Evolutionary conservation across 2,113 vertebrate species (phyloP), one percentile per base, ranked within the genome.

Genomic region (Dryoscopus gambensis): DNA sequence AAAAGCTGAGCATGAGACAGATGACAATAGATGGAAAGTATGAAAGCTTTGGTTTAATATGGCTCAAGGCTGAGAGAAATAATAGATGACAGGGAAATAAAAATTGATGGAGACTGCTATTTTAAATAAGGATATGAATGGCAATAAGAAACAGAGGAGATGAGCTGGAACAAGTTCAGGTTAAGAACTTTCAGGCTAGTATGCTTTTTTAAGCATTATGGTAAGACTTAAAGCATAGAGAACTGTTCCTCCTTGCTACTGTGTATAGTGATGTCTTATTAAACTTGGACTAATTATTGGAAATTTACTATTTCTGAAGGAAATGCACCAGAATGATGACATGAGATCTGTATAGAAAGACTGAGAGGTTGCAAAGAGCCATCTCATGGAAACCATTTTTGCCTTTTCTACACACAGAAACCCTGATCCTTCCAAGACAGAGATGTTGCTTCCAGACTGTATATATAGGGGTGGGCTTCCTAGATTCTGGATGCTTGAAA

Each of bases 101-200:
- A 91, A 96, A 97, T 67, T 95, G 76, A 94, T 81, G 86, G 80
- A 87, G 83, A 69, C 40, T 67, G 69, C 90, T 97, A 84, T 95
- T 97, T 96, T 95, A 90, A 92, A 93, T 76, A 81, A 76, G 49
- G 37, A 63, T 93, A 87, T 82, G 90, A 95, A 95, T 93, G 83
- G 49, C 70, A 87, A 79, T 93, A 89, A 92, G 82, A 89, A 95
- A 93, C 53, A 79, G 59, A 87, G 64, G 53, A 95, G 80, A 90
- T 83, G 90, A 96, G 42, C 40, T 94, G 52, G 63, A 90, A 77
- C 40, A 89, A 93, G 47, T 70, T 95, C 70, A 91, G 63, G 90
- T 87, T 89, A 89, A 89, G 68, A 86, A 90, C 79, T 84, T 9
- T 16, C 30, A 56, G 28, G 44, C 37, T 89, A 65, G 19, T 64